Percentiles rank a stretch among this genome's conserved stretches.
Evolutionary conservation across 2,797 vertebrate genomes (phyloP).

Genomic region (Sebastes alutus): DNA sequence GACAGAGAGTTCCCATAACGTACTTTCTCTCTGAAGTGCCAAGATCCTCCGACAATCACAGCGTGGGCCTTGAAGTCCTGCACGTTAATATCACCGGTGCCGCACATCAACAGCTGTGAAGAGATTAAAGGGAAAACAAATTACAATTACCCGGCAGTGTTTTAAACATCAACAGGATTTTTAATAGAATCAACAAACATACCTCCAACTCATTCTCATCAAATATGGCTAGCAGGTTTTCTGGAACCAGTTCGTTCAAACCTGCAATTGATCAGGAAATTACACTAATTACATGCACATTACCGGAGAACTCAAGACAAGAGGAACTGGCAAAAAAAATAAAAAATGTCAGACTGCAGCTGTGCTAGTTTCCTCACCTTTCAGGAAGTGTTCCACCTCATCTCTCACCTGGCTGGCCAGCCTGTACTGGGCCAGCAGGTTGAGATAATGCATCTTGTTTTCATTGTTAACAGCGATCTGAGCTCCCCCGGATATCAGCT

Average conservation of each 20-base stretch:
- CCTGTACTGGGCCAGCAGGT: constrained; percentile 94
- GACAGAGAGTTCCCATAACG: background rate
- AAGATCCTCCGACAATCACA: constrained; percentile 96
- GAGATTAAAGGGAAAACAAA: constrained; percentile 13
- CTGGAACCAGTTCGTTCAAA: constrained; percentile 96
- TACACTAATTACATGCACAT: constrained; percentile 18
- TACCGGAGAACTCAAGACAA: constrained; percentile 21
- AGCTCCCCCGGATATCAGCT: constrained; percentile 93
- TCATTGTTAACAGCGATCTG: constrained; percentile 94
- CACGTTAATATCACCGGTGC: constrained; percentile 96
- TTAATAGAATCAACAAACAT: constrained; percentile 45
- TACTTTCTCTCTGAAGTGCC: constrained; percentile 99
- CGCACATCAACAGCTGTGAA: constrained; percentile 96
- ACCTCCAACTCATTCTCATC: constrained; percentile 99
- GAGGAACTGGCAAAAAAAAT: background rate
- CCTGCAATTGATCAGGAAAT: constrained; percentile 83
- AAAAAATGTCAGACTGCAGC: background rate
- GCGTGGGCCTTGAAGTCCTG: constrained; percentile 98
- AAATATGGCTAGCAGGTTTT: constrained; percentile 98
- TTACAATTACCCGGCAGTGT: constrained; percentile 29
- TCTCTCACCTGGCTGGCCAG: constrained; percentile 96
- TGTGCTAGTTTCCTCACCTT: constrained; percentile 84
- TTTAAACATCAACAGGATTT: constrained; percentile 28
- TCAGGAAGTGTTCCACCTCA: constrained; percentile 98
- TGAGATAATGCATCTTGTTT: constrained; percentile 98